These are phyloP conservation scores for Xylota sylvarum DNA, from an alignment of 2,888 invertebrate species.

Conservation along the genomic window DNA sequence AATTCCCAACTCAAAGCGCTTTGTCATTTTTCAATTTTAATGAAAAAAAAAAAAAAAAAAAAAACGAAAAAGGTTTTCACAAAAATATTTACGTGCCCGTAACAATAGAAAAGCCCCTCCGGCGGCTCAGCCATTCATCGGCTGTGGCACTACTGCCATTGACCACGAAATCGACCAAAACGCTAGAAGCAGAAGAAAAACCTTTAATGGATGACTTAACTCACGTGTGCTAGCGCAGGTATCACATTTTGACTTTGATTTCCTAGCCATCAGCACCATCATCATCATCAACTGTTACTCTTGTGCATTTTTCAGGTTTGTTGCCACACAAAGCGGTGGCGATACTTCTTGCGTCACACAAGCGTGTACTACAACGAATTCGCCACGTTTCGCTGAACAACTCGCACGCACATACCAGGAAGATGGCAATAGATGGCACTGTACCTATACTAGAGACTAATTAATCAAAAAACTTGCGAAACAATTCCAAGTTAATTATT, in stretches of 20 bases:
- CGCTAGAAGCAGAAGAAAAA: conserved; percentile 3
- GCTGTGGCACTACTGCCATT: conserved; percentile 38
- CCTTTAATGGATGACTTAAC: conserved; percentile 56
- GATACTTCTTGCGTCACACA: conserved; percentile 21
- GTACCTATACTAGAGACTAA: conserved; percentile 47
- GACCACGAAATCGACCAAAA: conserved; percentile 63
- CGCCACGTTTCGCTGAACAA: conserved; percentile 52
- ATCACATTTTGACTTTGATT: conserved; percentile 27
- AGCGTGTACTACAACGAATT: conserved; percentile 4
- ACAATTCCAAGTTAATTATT: conserved; percentile 33
- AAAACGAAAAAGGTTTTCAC: conserved; percentile 2
- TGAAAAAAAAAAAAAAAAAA: background rate
- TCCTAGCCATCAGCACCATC: conserved; percentile 16
- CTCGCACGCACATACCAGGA: no score
- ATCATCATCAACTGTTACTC: background rate
- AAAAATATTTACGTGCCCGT: conserved; percentile 14
- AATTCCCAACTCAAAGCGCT: background rate
- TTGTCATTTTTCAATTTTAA: conserved; percentile 32
- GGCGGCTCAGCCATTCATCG: background rate
- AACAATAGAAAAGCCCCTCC: conserved; percentile 32
- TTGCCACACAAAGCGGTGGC: conserved; percentile 21
- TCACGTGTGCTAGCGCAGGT: conserved; percentile 60
- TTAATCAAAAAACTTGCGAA: conserved; percentile 38
- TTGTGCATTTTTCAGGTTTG: conserved; percentile 16
- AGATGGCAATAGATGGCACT: conserved; percentile 62